Conservation (phyloP, 2,113 vertebrate genomes). For the Edolisoma coerulescens region DNA sequence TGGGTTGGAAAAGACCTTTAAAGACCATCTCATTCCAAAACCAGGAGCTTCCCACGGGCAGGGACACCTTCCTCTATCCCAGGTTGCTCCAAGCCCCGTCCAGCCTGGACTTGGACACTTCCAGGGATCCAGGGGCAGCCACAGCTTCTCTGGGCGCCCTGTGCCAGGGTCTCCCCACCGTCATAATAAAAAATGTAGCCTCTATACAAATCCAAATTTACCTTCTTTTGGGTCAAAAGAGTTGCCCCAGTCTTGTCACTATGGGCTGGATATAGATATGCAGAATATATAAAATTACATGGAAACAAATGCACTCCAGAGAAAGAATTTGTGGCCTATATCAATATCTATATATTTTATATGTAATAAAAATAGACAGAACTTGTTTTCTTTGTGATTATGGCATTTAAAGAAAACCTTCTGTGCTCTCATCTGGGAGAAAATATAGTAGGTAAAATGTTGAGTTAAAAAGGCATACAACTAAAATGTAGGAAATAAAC, state of each 20-base stretch:
- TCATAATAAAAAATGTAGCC: accelerated
- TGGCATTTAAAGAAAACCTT: background rate
- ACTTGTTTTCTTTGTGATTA: background rate
- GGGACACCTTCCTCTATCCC: accelerated
- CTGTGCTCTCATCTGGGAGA: background rate
- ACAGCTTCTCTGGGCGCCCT: background rate
- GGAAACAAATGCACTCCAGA: background rate
- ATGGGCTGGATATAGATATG: background rate
- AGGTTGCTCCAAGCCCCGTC: accelerated
- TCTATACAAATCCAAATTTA: background rate
- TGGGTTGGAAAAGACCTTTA: background rate
- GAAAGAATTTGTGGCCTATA: background rate
- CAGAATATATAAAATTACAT: background rate
- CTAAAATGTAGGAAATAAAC: background rate
- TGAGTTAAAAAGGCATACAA: background rate
- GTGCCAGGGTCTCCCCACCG: background rate
- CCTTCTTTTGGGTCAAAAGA: background rate
- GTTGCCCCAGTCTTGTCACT: background rate
- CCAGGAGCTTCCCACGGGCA: background rate
- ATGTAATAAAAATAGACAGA: background rate
- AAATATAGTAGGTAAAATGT: background rate
- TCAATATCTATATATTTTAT: background rate
- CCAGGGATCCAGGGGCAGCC: background rate
- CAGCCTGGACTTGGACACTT: background rate
- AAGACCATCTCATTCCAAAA: background rate